A percentile compares a stretch with the other conserved stretches of the same genome.
phyloP scores from a whole-genome alignment of 2,888 invertebrate species.

The Dryococelus australis region DNA sequence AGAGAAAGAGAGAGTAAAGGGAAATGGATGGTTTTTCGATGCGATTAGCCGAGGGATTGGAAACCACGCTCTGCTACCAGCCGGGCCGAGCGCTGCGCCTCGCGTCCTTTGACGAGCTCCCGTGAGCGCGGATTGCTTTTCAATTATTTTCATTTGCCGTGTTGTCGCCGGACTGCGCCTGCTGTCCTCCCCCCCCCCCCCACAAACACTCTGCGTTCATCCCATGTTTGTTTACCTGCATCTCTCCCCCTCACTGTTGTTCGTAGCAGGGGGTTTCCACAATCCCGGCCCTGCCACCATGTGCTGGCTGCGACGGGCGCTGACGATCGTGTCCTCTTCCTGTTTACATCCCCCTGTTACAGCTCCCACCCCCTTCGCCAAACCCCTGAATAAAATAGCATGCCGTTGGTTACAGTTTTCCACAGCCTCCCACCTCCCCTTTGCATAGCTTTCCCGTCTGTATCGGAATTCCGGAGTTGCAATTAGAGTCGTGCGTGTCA shows the following conservation, averaged over 20 bases:
- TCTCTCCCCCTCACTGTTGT: not conserved
- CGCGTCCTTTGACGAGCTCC: conserved; percentile 1
- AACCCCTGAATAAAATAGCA: not conserved
- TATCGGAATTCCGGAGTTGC: too few species aligned
- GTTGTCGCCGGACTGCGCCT: not conserved
- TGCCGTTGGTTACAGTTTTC: not conserved
- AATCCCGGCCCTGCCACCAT: not conserved
- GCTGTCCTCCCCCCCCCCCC: too few species aligned
- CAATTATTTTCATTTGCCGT: not conserved
- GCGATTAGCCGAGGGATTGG: not conserved
- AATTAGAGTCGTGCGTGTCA: too few species aligned
- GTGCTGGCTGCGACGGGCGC: too few species aligned
- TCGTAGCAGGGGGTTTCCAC: not conserved
- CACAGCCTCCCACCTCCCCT: not conserved
- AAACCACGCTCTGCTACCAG: conserved; percentile 1
- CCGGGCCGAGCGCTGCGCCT: not conserved
- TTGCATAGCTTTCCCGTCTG: too few species aligned
- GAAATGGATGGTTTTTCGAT: not conserved
- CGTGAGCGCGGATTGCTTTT: not conserved
- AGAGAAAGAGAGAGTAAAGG: not conserved
- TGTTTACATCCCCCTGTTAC: not conserved
- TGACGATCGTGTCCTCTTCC: not conserved
- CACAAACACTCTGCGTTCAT: too few species aligned
- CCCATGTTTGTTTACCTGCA: not conserved
- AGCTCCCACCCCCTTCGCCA: not conserved